Evolutionary conservation across 2,113 vertebrate species (phyloP).

Genomic region (Actenoides lindsayi): DNA sequence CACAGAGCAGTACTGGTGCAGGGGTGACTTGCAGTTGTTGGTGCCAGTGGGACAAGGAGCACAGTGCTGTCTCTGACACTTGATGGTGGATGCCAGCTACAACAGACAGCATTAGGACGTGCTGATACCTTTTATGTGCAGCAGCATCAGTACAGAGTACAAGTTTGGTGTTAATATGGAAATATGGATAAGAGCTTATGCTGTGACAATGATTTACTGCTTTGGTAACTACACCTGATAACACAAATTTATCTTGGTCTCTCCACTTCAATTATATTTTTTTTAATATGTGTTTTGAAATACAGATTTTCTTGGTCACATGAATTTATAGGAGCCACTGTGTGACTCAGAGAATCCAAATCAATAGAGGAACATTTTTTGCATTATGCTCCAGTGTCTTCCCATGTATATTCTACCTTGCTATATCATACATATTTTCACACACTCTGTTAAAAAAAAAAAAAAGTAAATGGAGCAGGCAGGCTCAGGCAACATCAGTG

Average conservation of each 20-base stretch:
- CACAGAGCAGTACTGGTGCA: accelerated
- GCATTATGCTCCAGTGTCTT: not conserved
- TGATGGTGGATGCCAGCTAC: not conserved
- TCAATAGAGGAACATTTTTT: not conserved
- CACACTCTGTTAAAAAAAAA: not conserved
- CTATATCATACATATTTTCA: not conserved
- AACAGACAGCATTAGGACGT: not conserved
- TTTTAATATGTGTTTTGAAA: slow-evolving; percentile 69
- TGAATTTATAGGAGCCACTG: not conserved
- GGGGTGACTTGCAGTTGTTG: not conserved
- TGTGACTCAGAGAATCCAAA: slow-evolving; percentile 30
- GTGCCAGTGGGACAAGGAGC: accelerated
- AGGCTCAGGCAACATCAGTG: not conserved
- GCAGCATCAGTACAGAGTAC: not conserved
- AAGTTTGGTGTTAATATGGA: slow-evolving; percentile 60
- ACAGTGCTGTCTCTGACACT: accelerated
- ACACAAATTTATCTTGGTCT: slow-evolving; percentile 67
- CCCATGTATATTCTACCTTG: not conserved
- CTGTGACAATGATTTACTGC: slow-evolving; percentile 71
- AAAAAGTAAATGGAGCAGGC: not conserved
- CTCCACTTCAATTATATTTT: slow-evolving; percentile 66
- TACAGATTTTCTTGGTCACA: slow-evolving; percentile 32
- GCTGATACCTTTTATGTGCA: not conserved
- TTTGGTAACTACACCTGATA: slow-evolving; percentile 69
- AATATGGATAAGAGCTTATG: slow-evolving; percentile 65